Evolutionary conservation across 2,888 invertebrate species (phyloP), one percentile per base, ranked within the genome.

Genomic region (Pammene fasciana): DNA sequence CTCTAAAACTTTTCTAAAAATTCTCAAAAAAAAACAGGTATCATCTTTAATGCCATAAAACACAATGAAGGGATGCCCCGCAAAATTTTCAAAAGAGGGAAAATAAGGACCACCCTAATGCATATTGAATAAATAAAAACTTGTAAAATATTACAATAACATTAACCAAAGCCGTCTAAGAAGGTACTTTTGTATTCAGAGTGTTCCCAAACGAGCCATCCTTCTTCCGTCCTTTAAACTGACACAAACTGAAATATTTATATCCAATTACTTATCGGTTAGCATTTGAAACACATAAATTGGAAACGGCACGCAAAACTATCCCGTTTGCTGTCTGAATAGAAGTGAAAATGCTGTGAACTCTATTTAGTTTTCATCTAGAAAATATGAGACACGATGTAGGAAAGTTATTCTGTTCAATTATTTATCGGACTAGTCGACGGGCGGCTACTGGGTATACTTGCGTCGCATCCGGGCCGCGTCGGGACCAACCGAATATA

Each of bases 361-460:
- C 56, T 56, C 34, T 48, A 60, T 65, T 64, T 67, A 76, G 75
- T 73, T 77, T 75, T 75, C 74, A 75, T 74, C 73, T 72, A 38
- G 65, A 65, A 75, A 78, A 70, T 70, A 70, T 70, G 70, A 65
- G 70, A 70, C 70, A 70, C 54, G 74, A 72, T 71, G 73, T 70
- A 74, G 74, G 61, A 73, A 75, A 78, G 75, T 76, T 76, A 70
- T 72, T 65, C 78, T 76, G 75, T 77, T 81, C 77, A 79, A 81
- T 79, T 78, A 82, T 82, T 80, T 82, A 80, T 79, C 72, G 70
- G 74, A 72, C 70, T 73, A 74, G 73, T 75, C 74, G 73, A 64
- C 75, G 74, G 70, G 74, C 74, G 73, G 61, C 64, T 65, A 71
- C 50, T 60, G 61, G 73, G 59, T 52, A 61, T 52, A 48, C 71